Evolutionary conservation across 2,888 invertebrate species (phyloP).

Genomic region (Lasioglossum morio): DNA sequence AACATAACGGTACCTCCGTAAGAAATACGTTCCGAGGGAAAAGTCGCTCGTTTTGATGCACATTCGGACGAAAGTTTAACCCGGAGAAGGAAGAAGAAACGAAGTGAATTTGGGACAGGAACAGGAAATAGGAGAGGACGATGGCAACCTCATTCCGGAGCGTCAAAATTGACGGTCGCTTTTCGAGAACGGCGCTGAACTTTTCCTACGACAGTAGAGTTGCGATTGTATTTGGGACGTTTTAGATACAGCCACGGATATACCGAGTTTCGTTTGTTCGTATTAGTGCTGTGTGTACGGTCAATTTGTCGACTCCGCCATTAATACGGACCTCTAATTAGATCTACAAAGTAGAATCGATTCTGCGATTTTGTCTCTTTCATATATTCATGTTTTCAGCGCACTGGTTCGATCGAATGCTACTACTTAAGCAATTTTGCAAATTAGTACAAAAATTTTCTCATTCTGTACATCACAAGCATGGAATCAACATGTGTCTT

Average conservation of each 20-base stretch:
- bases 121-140: background rate
- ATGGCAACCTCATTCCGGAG: background rate
- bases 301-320: constrained; percentile 36
- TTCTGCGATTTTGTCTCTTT: constrained; percentile 32
- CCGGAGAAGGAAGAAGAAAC: background rate
- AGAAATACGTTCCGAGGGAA: constrained; percentile 25
- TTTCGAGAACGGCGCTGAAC: constrained; percentile 15
- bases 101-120: background rate
- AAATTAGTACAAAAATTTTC: too few relatives aligned
- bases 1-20: constrained; percentile 75
- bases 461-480: too few relatives aligned
- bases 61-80: constrained; percentile 24
- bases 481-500: too few relatives aligned
- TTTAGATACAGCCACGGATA: constrained; percentile 7
- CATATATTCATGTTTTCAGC: too few relatives aligned
- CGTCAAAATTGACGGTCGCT: constrained; percentile 5
- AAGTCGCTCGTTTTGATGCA: constrained; percentile 41
- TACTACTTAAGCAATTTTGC: too few relatives aligned
- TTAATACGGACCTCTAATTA: constrained; percentile 40
- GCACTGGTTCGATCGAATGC: too few relatives aligned
- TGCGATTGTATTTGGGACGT: constrained; percentile 14
- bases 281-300: constrained; percentile 11
- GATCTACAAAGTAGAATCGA: constrained; percentile 20
- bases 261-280: constrained; percentile 40
- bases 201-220: constrained; percentile 20